A percentile compares a stretch with the other conserved stretches of the same genome.
These are phyloP conservation scores for Chroicocephalus ridibundus DNA, from an alignment of 2,113 vertebrate genomes.

Conservation along the genomic window DNA sequence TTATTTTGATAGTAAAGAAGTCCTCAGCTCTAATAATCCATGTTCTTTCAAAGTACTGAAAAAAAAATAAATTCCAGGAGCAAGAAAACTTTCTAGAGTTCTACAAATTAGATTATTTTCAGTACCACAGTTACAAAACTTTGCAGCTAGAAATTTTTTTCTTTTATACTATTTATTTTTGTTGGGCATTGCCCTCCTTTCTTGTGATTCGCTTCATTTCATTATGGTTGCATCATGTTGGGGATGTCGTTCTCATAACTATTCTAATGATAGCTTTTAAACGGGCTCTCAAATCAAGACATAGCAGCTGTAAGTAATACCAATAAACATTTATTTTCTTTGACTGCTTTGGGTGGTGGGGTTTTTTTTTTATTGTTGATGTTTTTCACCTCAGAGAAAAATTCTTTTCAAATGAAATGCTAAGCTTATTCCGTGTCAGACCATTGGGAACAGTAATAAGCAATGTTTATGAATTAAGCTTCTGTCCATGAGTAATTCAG, in stretches of 20 bases:
- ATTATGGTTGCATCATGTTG: not conserved
- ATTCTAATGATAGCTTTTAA: not conserved
- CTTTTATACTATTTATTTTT: not conserved
- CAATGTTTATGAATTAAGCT: not conserved
- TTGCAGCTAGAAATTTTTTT: not conserved
- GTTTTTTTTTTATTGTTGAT: not conserved
- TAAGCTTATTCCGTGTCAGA: not conserved
- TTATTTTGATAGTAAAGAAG: not conserved
- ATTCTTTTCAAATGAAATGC: not conserved
- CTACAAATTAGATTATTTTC: not conserved
- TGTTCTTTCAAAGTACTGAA: not conserved
- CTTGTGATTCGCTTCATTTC: not conserved
- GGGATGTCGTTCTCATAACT: not conserved
- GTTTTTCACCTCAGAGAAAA: not conserved
- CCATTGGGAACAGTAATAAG: not conserved
- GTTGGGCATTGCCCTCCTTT: fast-evolving
- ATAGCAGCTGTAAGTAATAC: not conserved
- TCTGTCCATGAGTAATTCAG: not conserved
- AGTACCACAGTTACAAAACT: not conserved
- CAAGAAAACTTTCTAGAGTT: not conserved
- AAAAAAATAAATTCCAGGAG: not conserved
- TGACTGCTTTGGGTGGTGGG: fast-evolving
- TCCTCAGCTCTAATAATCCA: not conserved
- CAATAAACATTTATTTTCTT: not conserved
- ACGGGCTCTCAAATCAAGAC: not conserved